Base-by-base conservation (phyloP, 2,888 invertebrate species). In the Hypsopygia costalis region DNA sequence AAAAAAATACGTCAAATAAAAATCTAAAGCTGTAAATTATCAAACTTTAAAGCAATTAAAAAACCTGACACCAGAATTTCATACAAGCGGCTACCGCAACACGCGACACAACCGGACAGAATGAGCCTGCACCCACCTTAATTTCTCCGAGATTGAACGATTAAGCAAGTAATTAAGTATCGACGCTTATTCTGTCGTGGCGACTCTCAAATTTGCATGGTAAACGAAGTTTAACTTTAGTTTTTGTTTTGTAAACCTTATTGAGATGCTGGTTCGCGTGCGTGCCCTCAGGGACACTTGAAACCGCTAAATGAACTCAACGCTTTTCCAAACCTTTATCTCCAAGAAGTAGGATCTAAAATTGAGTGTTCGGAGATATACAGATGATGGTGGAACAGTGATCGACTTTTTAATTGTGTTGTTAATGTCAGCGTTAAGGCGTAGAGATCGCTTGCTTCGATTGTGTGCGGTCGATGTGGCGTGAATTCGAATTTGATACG, bases 201-300 rank as follows among this genome's bases (percentile, higher is more conserved):
- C 62, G 71, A 80, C 81, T 88, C 75, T 88, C 83, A 88, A 87
- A 88, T 88, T 88, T 88, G 87, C 88, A 88, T 88, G 87, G 88
- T 88, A 88, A 88, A 87, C 88, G 87, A 88, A 87, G 82, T 81
- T 81, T 76, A 71, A 68, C 65, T 74, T 82, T 75, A 66, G 65
- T 78, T 81, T 83, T 88, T 78, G 76, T 86, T 86, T 81, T 82
- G 69, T 67, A 70, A 65, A 66, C 73, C 71, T 78, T 82, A 85
- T 85, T 85, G 80, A 87, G 86, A 82, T 79, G 77, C 73, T 64
- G 66, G 64, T 53, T 79, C 66, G 78, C 81, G 81, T 81, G 83
- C 68, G 67, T 77, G 57, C 79, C 78, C 75, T 66, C 62, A 55
- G 64, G 72, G 69, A 73, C 69, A 67, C 49, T 58, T 58, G 51